Evolutionary conservation across 2,113 vertebrate species (phyloP).

Genomic region (Emydura subglobosa): DNA sequence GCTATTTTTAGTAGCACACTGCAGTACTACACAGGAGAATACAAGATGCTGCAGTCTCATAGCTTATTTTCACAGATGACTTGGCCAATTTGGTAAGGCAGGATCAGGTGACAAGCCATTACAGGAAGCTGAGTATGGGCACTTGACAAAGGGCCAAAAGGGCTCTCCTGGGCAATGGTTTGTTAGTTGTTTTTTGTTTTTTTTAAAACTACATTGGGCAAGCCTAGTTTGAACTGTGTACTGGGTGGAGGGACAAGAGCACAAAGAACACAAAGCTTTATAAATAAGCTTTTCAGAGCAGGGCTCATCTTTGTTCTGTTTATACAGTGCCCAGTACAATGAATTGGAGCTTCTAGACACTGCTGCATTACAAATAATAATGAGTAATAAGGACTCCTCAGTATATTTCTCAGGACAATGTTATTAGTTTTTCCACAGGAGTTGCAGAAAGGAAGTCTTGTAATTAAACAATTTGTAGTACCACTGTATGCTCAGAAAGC

Average conservation of each 20-base stretch:
- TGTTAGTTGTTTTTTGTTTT: no score
- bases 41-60: conserved; percentile 4
- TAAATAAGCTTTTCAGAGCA: not conserved
- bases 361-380: not conserved
- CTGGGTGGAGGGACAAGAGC: not conserved
- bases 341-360: not conserved
- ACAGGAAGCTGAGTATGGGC: not conserved
- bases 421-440: not conserved
- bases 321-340: not conserved
- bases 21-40: conserved; percentile 5
- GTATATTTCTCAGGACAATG: not conserved
- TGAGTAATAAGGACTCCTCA: not conserved
- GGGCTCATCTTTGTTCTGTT: not conserved
- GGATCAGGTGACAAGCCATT: not conserved
- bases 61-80: conserved; percentile 1
- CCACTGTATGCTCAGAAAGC: not conserved
- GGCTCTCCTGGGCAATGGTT: not conserved
- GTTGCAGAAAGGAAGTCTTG: not conserved
- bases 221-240: not conserved
- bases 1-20: conserved; percentile 61
- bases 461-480: not conserved
- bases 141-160: not conserved
- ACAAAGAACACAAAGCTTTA: not conserved
- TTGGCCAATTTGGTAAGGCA: not conserved
- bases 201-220: not conserved